Base-by-base conservation (phyloP, 2,113 vertebrate species). In the Ailuropoda melanoleuca region DNA sequence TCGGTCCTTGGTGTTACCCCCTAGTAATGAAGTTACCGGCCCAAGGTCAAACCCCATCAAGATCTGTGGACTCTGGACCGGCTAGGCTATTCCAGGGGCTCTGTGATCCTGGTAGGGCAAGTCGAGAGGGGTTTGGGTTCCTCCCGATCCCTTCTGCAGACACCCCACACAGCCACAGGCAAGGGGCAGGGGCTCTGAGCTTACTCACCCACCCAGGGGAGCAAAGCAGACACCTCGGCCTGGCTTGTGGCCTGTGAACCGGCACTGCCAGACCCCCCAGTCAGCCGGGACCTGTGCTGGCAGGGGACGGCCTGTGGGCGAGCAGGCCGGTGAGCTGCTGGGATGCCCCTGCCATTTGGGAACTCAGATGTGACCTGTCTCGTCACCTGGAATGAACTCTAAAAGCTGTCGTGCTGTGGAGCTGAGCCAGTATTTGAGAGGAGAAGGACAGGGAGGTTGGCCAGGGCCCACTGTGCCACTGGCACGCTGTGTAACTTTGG, bases 211-310 rank as follows among this genome's bases (percentile, higher is more conserved):
- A 7, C n/a, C 7, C 74, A 15, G 66, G 15, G 29, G 56, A 58
- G 64, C 34, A 23, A n/a, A 92, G 62, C 70, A 80, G 39, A 95
- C 85, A 55, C 46, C 58, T 50, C 9, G 12, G 91, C 4, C 55
- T 80, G 74, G 81, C n/a, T 3, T 68, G 95, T 23, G 58, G 86
- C 88, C 86, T 34, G 39, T 74, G 86, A 92, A 87, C 50, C 50
- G 62, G 92, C 92, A 50, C 82, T 10, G 92, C 93, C 92, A 98
- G 97, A 95, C 96, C 85, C 85, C 85, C 90, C 43, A 56, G 96
- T 96, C 96, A 92, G 70, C 83, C 0, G 62, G 78, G 84, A 82
- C 72, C 86, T 53, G 19, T 88, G 94, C 82, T 90, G 53, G 56
- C 48, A 39, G 70, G 62, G 70, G 29, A 34, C 0, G 1, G 92